phyloP scores from a whole-genome alignment of 2,113 vertebrate genomes.

The Fulmarus glacialis region DNA sequence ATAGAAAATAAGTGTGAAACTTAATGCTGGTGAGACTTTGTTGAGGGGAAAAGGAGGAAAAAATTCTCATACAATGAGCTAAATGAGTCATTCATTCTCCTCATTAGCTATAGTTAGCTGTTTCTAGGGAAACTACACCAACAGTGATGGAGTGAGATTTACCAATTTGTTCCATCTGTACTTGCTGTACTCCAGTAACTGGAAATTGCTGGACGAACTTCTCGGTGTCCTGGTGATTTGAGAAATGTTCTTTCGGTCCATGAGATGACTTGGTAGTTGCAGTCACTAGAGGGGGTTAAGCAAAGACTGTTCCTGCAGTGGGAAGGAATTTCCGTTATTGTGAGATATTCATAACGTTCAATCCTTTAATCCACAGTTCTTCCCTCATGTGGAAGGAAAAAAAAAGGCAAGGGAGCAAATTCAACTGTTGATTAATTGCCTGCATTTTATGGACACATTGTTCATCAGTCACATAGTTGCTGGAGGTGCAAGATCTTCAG shows the following conservation, averaged over 20 bases:
- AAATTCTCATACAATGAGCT: background rate
- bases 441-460: background rate
- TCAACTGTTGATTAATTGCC: background rate
- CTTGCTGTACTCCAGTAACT: background rate
- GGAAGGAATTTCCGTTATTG: background rate
- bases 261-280: background rate
- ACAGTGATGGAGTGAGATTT: background rate
- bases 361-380: background rate
- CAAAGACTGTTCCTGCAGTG: background rate
- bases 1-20: background rate
- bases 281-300: background rate
- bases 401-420: background rate
- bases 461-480: background rate
- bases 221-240: background rate
- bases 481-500: background rate
- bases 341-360: accelerated
- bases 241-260: background rate
- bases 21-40: background rate
- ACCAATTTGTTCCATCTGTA: background rate
- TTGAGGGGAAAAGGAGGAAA: background rate
- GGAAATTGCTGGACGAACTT: background rate
- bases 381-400: background rate
- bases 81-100: background rate
- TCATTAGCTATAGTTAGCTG: background rate
- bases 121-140: background rate